Conservation (phyloP, 2,113 vertebrate genomes). For the Stictonetta naevosa region DNA sequence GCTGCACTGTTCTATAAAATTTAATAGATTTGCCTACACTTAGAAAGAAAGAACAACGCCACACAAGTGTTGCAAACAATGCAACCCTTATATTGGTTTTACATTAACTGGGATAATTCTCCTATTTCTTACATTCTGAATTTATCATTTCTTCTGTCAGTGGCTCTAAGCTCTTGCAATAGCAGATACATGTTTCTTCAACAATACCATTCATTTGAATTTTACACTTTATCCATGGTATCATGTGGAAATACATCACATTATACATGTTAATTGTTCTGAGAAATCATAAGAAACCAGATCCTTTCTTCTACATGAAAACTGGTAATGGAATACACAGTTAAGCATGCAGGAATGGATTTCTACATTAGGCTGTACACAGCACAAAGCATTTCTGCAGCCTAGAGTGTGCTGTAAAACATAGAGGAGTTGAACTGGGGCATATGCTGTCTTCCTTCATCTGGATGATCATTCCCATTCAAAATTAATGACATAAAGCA, state of each 20-base stretch:
- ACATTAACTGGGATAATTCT: constrained; percentile 16
- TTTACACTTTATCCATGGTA: neutral
- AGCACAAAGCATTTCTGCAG: neutral
- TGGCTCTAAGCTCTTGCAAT: neutral
- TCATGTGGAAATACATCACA: neutral
- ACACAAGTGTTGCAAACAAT: neutral
- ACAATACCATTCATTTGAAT: neutral
- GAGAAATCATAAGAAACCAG: neutral
- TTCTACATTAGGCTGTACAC: neutral
- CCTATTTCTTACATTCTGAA: neutral
- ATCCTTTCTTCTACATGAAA: neutral
- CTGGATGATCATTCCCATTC: neutral
- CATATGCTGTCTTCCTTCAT: neutral
- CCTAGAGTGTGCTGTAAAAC: neutral
- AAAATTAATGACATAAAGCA: neutral
- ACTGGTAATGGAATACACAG: neutral
- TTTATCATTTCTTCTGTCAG: neutral
- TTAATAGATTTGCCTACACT: constrained; percentile 7
- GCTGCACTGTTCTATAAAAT: constrained; percentile 7
- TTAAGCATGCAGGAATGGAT: neutral
- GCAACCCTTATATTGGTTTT: neutral
- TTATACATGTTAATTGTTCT: neutral
- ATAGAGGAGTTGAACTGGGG: neutral
- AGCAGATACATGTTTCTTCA: neutral
- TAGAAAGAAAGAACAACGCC: neutral